Base-by-base conservation (phyloP, 2,113 vertebrate genomes). In the Pteropus alecto region DNA sequence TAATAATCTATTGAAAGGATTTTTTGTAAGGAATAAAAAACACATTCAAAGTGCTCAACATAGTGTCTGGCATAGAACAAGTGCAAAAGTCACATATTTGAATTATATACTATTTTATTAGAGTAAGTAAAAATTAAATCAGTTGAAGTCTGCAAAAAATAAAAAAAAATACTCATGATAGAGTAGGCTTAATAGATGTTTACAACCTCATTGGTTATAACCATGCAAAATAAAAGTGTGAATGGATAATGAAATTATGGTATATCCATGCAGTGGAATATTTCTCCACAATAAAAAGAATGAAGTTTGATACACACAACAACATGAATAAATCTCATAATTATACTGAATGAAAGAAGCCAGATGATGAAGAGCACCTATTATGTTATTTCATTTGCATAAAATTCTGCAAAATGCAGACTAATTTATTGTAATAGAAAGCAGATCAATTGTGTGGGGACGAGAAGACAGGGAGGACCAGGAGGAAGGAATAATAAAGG, bases 121-220 rank as follows among this genome's bases (percentile, higher is more conserved):
- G n/a, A 51, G 48, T 92, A 92, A 84, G 35, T 77, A 77, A 93
- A 68, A 87, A 48, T 87, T 8, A 77, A 87, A 93, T 70, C 51
- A 78, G 26, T 48, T 46, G 35, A 65, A 71, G 16, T 51, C 51
- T 91, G 9, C 7, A 28, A 56, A 33, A 90, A 85, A 65, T 51
- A 63, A 71, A 85, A 22, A 9, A 46, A 51, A 51, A 48, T 28
- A 73, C 48, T 70, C 14, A 2, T 58, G 30, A 46, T 2, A 95
- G 33, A 96, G 24, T 15, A 84, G 21, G 19, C 26, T 71, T 92
- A 84, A 56, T n/a, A 35, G 28, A 30, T 3, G 16, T 77, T 92
- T 92, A 85, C 9, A 87, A 43, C 7, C 5, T 43, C 33, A 35
- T 35, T 96, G 58, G 35, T 46, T 21, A 84, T 76, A 30, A 51